Evolutionary conservation across 2,797 vertebrate genomes (phyloP).

Genomic region (Mastacembelus armatus): DNA sequence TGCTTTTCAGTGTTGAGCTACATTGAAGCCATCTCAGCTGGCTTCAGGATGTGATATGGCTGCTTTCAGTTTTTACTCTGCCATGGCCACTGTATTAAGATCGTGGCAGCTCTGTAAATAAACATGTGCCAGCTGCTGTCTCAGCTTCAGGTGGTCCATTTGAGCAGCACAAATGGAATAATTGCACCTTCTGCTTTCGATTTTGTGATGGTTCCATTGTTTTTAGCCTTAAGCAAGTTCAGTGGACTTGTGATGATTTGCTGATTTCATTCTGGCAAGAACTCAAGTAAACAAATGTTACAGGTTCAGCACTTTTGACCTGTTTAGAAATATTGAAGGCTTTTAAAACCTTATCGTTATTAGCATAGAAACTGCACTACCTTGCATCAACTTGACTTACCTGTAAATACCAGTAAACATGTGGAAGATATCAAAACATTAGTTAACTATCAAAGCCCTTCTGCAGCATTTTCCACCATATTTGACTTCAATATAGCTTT

Average conservation of each 20-base stretch:
- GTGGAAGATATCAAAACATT: constrained; percentile 9
- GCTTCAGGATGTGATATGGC: constrained; percentile 53
- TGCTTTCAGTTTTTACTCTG: constrained; percentile 47
- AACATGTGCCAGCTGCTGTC: constrained; percentile 75
- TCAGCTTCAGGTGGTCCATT: constrained; percentile 75
- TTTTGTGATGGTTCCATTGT: constrained; percentile 30
- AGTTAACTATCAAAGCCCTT: background rate
- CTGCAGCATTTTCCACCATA: too few species aligned
- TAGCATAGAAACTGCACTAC: background rate
- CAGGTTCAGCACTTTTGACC: background rate
- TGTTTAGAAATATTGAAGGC: background rate
- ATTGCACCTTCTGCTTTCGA: constrained; percentile 60
- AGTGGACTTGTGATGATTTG: constrained; percentile 6
- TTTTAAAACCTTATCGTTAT: background rate
- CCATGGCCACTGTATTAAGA: constrained; percentile 55
- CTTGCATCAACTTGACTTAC: constrained; percentile 24
- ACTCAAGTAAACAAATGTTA: constrained; percentile 6
- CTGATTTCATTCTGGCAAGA: background rate
- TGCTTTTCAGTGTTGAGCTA: constrained; percentile 31
- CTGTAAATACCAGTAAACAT: background rate
- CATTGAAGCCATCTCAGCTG: constrained; percentile 17
- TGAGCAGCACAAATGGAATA: constrained; percentile 64
- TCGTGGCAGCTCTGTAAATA: constrained; percentile 50
- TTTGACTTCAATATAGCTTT: too few species aligned
- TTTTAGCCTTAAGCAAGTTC: constrained; percentile 37